A percentile compares a stretch with the other conserved stretches of the same genome.
These are phyloP conservation scores for Potamarius usumacintae DNA, from an alignment of 2,113 vertebrate species.

Conservation along the genomic window DNA sequence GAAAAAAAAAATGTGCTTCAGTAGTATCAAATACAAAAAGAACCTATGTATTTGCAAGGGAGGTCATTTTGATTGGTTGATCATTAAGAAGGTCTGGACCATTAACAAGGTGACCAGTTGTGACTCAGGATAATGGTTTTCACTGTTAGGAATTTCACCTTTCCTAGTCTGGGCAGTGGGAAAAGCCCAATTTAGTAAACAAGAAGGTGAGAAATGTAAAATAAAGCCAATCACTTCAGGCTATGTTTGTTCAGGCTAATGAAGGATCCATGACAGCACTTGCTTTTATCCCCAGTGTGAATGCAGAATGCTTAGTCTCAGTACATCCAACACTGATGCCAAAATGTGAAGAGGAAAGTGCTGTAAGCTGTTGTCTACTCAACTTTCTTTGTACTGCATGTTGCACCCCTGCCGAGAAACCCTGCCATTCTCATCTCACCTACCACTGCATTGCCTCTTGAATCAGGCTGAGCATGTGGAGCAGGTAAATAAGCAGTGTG, in stretches of 20 bases:
- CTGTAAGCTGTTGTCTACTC: slow-evolving; percentile 4
- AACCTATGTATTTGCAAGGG: background rate
- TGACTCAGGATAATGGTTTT: background rate
- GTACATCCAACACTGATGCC: background rate
- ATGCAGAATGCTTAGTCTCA: background rate
- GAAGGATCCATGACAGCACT: slow-evolving; percentile 9
- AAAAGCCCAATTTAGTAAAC: background rate
- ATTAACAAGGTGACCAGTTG: slow-evolving; percentile 17
- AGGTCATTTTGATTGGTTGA: background rate
- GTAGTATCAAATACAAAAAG: background rate
- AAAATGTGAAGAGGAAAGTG: background rate
- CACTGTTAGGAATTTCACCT: background rate
- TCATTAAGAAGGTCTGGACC: background rate
- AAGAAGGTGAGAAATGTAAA: background rate
- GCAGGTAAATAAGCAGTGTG: slow-evolving; percentile 32
- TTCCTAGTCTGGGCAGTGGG: background rate
- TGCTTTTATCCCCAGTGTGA: slow-evolving; percentile 6
- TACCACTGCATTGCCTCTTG: background rate
- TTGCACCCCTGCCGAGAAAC: background rate
- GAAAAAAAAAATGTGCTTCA: background rate
- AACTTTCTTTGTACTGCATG: slow-evolving; percentile 15
- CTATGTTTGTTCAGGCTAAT: slow-evolving; percentile 26
- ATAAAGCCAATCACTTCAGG: background rate
- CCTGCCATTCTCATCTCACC: slow-evolving; percentile 10
- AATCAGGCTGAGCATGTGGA: slow-evolving; percentile 28